Conservation (phyloP, 2,797 vertebrate genomes). For the Gouania willdenowi region DNA sequence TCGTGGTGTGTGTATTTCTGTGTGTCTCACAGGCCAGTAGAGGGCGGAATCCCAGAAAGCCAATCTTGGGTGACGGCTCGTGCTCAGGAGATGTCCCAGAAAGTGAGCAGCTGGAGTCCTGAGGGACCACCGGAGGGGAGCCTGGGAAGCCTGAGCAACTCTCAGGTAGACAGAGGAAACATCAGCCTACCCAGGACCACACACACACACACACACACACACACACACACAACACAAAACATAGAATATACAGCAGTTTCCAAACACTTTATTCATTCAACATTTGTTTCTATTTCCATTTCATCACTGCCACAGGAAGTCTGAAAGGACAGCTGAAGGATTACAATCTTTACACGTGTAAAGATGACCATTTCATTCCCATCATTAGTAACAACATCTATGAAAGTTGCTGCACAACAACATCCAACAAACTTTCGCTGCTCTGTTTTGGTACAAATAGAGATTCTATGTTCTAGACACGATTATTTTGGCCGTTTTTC, state of each 20-base stretch:
- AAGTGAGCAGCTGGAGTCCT: conserved; percentile 89
- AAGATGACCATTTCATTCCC: conserved; percentile 1
- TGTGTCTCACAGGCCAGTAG: conserved; percentile 67
- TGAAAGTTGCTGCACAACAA: no score
- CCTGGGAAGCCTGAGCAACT: conserved; percentile 82
- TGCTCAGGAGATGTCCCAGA: conserved; percentile 94
- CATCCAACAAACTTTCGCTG: no score
- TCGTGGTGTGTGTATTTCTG: conserved; percentile 4
- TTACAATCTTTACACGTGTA: not conserved
- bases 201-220: conserved; percentile 5
- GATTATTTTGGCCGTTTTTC: no score
- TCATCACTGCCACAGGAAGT: conserved; percentile 17
- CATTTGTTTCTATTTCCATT: conserved; percentile 26
- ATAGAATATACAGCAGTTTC: conserved; percentile 4
- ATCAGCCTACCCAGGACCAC: conserved; percentile 6
- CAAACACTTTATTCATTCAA: conserved; percentile 15
- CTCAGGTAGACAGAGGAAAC: conserved; percentile 79
- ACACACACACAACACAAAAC: not conserved
- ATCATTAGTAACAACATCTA: no score
- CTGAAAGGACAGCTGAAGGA: conserved; percentile 14
- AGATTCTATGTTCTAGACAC: no score
- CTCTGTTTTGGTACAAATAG: no score
- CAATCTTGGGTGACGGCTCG: conserved; percentile 92
- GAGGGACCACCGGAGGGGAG: conserved; percentile 81
- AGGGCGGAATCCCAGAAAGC: conserved; percentile 82